Evolutionary conservation across 2,888 invertebrate species (phyloP).

Genomic region (Ormyrus rosae): DNA sequence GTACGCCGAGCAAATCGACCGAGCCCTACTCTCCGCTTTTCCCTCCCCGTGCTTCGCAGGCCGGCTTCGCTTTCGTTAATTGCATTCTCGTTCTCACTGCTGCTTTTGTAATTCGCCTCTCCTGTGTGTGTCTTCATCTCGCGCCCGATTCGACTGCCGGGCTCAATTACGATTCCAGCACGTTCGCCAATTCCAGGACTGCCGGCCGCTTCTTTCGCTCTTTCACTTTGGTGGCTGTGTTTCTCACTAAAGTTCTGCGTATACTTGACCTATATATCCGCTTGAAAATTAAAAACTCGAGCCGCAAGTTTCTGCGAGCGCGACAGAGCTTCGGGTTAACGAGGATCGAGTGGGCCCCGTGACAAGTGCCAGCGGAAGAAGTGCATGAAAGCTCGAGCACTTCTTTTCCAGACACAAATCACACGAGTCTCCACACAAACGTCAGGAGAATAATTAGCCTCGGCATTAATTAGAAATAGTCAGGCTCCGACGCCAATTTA

Average conservation of each 20-base stretch:
- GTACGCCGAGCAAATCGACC: no score
- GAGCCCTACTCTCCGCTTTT: no score
- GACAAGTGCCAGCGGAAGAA: constrained; percentile 4
- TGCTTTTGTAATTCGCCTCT: constrained; percentile 23
- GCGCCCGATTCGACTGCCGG: constrained; percentile 17
- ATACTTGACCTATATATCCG: not conserved
- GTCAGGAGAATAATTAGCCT: constrained; percentile 40
- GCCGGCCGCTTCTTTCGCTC: not conserved
- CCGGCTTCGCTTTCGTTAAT: constrained; percentile 46
- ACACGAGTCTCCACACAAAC: constrained; percentile 9
- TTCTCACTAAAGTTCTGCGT: not conserved
- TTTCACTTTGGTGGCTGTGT: not conserved
- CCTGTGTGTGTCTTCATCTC: not conserved
- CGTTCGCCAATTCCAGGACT: constrained; percentile 18
- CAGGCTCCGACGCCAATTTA: constrained; percentile 29
- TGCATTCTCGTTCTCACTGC: constrained; percentile 19
- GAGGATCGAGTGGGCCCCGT: no score
- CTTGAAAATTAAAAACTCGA: no score
- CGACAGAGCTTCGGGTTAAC: no score
- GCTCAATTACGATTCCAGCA: constrained; percentile 33
- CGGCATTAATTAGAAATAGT: constrained; percentile 35
- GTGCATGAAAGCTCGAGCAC: constrained; percentile 4
- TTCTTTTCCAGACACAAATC: constrained; percentile 35
- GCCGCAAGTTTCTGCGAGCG: no score
- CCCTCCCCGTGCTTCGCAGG: no score